Evolutionary conservation across 2,797 vertebrate species (phyloP), one percentile per base, ranked within the genome.

Genomic region (Morus bassanus): DNA sequence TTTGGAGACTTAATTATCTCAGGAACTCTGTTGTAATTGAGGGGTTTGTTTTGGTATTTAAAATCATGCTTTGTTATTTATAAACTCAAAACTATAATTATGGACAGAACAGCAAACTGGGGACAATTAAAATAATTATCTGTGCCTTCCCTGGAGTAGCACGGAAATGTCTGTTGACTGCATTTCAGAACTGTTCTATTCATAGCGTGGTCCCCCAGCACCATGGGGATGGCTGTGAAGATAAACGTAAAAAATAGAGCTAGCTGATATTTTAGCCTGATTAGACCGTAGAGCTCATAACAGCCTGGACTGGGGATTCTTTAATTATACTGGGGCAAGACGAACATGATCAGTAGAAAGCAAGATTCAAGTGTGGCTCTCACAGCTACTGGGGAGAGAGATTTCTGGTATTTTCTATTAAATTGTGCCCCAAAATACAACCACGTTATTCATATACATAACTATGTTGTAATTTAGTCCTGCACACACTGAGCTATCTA

Each of bases 1-100:
- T 83, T 96, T 97, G 95, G 95, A 89, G 92, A 92, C 83, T 94
- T 91, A 77, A 95, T 96, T 96, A 95, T 96, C 88, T 90, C 95
- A 74, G 88, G 83, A 91, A 54, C 75, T 56, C 56, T 64, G 73
- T 83, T 89, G 82, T 88, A 95, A 91, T 39, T 89, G 94, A 88
- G 65, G 91, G 84, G 61, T 72, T 89, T 96, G 91, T 85, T 96
- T 95, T 88, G 82, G 31, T 70, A 91, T 85, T 95, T 65, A 31
- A 94, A 94, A 75, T 92, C 85, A 19, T 72, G 85, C 75, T 84
- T 91, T 0, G 18, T 96, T 96, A 92, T 95, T 96, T 97, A 95
- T 97, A 95, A 94, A 89, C 91, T 77, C 73, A 54, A 91, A 91
- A 83, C 94, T 94, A 50, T 88, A 80, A 96, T 97, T 96, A 95